phyloP scores from a whole-genome alignment of 2,888 invertebrate species.

The Quadroppia sp. region DNA sequence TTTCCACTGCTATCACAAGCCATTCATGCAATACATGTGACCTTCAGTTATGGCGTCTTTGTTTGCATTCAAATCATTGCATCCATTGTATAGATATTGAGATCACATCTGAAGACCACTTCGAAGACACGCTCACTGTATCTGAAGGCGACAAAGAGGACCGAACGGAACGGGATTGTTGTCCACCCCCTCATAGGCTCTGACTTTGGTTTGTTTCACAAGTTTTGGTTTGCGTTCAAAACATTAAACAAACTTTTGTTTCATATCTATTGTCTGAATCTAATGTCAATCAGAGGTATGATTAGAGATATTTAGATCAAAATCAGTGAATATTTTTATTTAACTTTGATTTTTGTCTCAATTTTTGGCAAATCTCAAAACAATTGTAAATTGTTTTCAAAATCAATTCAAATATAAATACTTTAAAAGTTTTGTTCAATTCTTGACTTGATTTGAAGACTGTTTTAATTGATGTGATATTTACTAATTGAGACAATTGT shows the following conservation, averaged over 20 bases:
- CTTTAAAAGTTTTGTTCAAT: no score
- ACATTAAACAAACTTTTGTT: not conserved
- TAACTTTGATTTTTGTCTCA: no score
- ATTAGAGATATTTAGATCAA: not conserved
- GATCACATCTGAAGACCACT: not conserved
- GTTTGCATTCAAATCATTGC: conserved; percentile 27
- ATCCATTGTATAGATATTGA: not conserved
- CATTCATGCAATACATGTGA: conserved; percentile 29
- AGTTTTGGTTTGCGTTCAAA: not conserved
- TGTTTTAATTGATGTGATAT: no score
- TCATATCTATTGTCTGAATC: conserved; percentile 3
- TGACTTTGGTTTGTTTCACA: not conserved
- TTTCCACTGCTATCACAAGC: no score
- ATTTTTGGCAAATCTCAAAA: no score
- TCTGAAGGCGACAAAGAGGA: no score
- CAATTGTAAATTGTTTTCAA: no score
- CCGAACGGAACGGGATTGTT: not conserved
- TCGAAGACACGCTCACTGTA: not conserved
- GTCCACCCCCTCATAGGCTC: not conserved
- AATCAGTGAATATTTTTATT: no score
- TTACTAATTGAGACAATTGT: no score
- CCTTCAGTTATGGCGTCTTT: conserved; percentile 37
- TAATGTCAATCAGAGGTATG: not conserved
- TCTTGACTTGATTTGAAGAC: no score
- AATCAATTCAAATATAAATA: no score